Base-by-base conservation (phyloP, 1,140 invertebrate genomes). In the Melipona quadrifasciata region DNA sequence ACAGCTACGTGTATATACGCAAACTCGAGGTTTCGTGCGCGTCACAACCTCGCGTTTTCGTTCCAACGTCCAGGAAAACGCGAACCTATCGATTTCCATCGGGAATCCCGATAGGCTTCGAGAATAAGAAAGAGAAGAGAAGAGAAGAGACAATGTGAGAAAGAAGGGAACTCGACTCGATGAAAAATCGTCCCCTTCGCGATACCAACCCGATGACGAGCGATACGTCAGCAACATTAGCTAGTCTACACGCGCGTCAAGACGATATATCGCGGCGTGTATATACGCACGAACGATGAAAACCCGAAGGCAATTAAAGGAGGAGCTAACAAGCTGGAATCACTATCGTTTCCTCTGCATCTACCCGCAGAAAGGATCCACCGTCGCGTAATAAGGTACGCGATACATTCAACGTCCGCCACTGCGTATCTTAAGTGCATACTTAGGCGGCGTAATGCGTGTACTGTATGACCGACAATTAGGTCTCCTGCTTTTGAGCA, bases 321-420 rank as follows among this genome's bases (percentile, higher is more conserved):
- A 93, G 93, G 90, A 93, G 91, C 82, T 92, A 94, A 93, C 92
- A 93, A 94, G 93, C 91, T 80, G 84, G 88, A 92, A 92, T 93
- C 92, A 85, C 90, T 94, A 93, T 93, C 93, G 91, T 93, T 93
- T 94, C 93, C 92, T 94, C 91, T 93, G 89, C 80, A 94, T 94
- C 93, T 94, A 91, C 79, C 86, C 84, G 90, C 87, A 89, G 90
- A 90, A 90, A 92, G 90, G 92, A 93, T 92, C 87, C 89, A 90
- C 88, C 88, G 84, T 85, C 90, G 87, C 89, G 91, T 92, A 93
- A 91, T 91, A 91, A 92, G 87, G 82, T 89, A 86, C 81, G 78
- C 74, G 84, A 83, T 85, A 88, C 87, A 76, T 80, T 65, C 87
- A 57, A 83, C 82, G 88, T 87, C 80, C 86, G 83, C 86, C 83